Evolutionary conservation across 1,140 invertebrate species (phyloP), one percentile per base, ranked within the genome.

Genomic region (Teleopsis dalmanni): DNA sequence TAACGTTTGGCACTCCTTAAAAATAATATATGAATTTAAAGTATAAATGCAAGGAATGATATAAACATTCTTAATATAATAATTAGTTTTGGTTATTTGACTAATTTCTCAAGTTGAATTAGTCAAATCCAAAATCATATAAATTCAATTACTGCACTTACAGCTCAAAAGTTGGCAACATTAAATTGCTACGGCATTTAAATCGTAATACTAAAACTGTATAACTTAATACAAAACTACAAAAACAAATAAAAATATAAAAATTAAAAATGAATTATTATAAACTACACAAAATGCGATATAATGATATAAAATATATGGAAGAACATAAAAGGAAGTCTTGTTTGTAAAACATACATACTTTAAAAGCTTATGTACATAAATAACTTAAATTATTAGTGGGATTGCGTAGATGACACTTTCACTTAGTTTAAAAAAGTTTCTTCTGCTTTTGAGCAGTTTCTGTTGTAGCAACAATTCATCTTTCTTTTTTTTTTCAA

Each of bases 401-500:
- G 19, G 6, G 33, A 34, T 42, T 16, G 14, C 16, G 8, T 26
- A 42, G 5, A 7, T 16, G 22, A 18, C 26, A 26, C n/a, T 16
- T 19, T 11, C 22, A 8, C 4, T 9, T 13, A 43, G 14, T 31
- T 27, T 16, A 42, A n/a, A n/a, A n/a, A n/a, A n/a, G n/a, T n/a
- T n/a, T n/a, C n/a, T n/a, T n/a, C n/a, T n/a, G n/a, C n/a, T n/a
- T n/a, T n/a, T n/a, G n/a, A n/a, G n/a, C n/a, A n/a, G n/a, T n/a
- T n/a, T n/a, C n/a, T 14, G 16, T 29, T 31, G 27, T 11, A 16
- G 4, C 41, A 43, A 31, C 10, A 19, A 18, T 14, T 29, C n/a
- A 19, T 11, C 11, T 9, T 33, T 25, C 44, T 46, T 46, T 27
- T 21, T n/a, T 47, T 48, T 43, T 65, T 65, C 65, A 62, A 54